Base-by-base conservation (phyloP, 2,888 invertebrate species). In the Macrophya alboannulata region DNA sequence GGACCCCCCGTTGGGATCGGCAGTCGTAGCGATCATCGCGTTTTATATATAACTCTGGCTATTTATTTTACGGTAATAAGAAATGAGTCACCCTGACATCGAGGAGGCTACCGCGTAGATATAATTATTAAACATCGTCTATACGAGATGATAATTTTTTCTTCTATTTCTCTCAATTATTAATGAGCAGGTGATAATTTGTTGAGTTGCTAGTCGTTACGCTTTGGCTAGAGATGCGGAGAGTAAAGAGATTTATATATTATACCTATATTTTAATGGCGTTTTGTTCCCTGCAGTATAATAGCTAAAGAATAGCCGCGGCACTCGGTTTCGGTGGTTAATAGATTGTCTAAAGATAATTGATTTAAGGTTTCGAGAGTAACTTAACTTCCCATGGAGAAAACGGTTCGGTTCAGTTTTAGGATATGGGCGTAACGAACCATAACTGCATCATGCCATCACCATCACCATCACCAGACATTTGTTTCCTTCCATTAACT, bases 1-100 rank as follows among this genome's bases (percentile, higher is more conserved):
- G 65, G 88, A 59, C 89, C 90, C 85, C 90, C 90, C 83, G 90
- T 81, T 82, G 90, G 81, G 90, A 87, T 85, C 86, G 59, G 62
- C 88, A 86, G 89, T 90, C 89, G 89, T 90, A 87, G 87, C 81
- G 62, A 81, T 81, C 81, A 81, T 81, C 81, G 81, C 59, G 81
- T 40, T 81, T 1, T 81, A 40, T 40, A 62, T 81, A 81, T 81
- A 81, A 51, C 62, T 62, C 51, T 40, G 43, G 21, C 43, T 81
- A 62, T 81, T 81, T 62, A 81, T 81, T 40, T 81, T 62, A 62
- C 43, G 25, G 12, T 21, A 21, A 45, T 21, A 21, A 45, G 45
- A 43, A 81, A 81, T 59, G 62, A 81, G 62, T 31, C 77, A 62
- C 59, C 43, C 62, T 43, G 31, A 25, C 40, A 62, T 10, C 40